phyloP scores from a whole-genome alignment of 2,797 vertebrate genomes.

The Halcyon leucocephala region DNA sequence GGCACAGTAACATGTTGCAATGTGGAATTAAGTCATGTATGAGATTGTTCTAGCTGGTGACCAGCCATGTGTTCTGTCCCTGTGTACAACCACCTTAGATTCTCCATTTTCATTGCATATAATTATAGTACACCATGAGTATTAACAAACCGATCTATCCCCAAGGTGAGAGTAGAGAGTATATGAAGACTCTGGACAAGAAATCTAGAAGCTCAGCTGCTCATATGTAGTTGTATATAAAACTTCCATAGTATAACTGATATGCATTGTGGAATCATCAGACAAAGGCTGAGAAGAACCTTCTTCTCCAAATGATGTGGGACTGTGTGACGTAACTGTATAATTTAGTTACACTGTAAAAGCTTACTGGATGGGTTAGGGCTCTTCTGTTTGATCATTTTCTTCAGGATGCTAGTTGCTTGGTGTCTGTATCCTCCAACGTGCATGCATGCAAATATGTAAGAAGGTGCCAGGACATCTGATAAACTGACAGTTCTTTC shows the following conservation, averaged over 20 bases:
- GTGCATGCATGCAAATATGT: not conserved
- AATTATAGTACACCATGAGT: not conserved
- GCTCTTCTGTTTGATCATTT: not conserved
- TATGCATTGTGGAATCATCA: not conserved
- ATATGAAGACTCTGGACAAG: not conserved
- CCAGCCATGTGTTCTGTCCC: not conserved
- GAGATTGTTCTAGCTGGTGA: not conserved
- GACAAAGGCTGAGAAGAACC: not conserved
- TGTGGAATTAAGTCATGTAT: not conserved
- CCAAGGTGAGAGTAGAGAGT: not conserved
- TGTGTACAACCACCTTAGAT: not conserved
- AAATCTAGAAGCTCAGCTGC: not conserved
- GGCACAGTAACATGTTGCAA: not conserved
- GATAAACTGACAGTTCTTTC: not conserved
- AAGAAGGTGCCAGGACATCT: not conserved
- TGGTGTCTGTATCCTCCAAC: not conserved
- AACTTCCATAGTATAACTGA: not conserved
- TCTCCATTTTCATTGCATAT: not conserved
- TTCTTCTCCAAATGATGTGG: not conserved
- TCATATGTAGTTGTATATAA: not conserved
- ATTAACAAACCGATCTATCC: not conserved
- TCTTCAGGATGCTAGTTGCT: not conserved
- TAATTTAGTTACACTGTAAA: not conserved
- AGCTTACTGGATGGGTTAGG: not conserved
- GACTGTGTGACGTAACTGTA: not conserved